These are phyloP conservation scores for Ailurus styani DNA, from an alignment of 2,113 vertebrate genomes.

Conservation along the genomic window DNA sequence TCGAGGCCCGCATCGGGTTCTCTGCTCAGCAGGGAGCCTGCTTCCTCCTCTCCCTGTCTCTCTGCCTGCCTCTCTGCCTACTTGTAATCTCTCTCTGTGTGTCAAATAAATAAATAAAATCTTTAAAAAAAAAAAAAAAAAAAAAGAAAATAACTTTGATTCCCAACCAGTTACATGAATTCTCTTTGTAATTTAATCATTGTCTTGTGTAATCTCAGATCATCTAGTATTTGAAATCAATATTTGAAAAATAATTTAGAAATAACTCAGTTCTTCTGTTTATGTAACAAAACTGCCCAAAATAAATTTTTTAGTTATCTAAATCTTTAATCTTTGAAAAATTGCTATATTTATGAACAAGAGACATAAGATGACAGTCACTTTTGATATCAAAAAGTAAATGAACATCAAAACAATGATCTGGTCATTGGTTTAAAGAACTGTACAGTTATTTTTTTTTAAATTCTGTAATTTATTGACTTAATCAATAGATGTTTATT, in stretches of 20 bases:
- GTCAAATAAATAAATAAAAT: too few species aligned
- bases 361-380: background rate
- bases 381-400: background rate
- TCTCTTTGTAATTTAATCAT: background rate
- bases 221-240: background rate
- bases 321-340: background rate
- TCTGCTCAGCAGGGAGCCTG: too few species aligned
- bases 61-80: too few species aligned
- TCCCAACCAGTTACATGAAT: background rate
- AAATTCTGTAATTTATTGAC: background rate
- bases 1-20: too few species aligned
- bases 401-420: background rate
- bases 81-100: too few species aligned
- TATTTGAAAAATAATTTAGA: background rate
- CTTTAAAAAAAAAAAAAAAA: too few species aligned
- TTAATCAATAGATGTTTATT: background rate
- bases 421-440: background rate
- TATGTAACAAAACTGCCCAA: background rate
- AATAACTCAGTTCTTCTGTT: background rate
- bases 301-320: background rate
- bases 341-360: background rate
- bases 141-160: background rate
- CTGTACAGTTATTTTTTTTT: background rate
- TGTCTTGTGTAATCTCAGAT: background rate
- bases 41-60: too few species aligned